A percentile compares a stretch with the other conserved stretches of the same genome.
Evolutionary conservation across 2,797 vertebrate species (phyloP).

Genomic region (Meda fulgida): DNA sequence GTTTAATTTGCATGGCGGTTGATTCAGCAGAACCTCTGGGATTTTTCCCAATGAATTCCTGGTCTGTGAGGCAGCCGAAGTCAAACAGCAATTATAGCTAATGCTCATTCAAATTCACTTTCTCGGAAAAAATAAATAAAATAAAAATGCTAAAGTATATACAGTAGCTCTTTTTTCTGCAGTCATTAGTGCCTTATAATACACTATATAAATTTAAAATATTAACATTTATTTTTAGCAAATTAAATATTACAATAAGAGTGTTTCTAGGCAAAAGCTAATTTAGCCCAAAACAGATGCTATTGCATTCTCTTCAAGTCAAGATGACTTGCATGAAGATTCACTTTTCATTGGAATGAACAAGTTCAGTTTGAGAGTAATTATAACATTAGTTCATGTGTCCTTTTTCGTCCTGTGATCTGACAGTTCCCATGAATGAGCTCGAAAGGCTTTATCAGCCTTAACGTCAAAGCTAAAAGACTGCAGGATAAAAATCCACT

Average conservation of each 20-base stretch:
- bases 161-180: not conserved
- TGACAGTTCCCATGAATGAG: conserved; percentile 43
- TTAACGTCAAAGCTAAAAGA: conserved; percentile 41
- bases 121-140: conserved; percentile 2
- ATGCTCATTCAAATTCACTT: not conserved
- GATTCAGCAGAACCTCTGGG: conserved; percentile 40
- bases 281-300: not conserved
- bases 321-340: not conserved
- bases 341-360: not conserved
- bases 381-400: not conserved
- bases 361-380: not conserved
- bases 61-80: conserved; percentile 15
- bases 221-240: not conserved
- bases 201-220: not conserved
- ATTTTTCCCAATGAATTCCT: conserved; percentile 42
- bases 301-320: not conserved
- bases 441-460: conserved; percentile 32
- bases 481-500: conserved; percentile 50
- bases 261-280: not conserved
- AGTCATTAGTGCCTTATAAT: not conserved
- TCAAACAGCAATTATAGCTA: conserved; percentile 33
- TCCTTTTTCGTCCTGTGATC: conserved; percentile 11
- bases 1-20: conserved; percentile 17
- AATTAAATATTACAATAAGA: conserved; percentile 1
- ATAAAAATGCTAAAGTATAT: not conserved